Conservation (phyloP, 2,797 vertebrate species). For the Enoplosus armatus region DNA sequence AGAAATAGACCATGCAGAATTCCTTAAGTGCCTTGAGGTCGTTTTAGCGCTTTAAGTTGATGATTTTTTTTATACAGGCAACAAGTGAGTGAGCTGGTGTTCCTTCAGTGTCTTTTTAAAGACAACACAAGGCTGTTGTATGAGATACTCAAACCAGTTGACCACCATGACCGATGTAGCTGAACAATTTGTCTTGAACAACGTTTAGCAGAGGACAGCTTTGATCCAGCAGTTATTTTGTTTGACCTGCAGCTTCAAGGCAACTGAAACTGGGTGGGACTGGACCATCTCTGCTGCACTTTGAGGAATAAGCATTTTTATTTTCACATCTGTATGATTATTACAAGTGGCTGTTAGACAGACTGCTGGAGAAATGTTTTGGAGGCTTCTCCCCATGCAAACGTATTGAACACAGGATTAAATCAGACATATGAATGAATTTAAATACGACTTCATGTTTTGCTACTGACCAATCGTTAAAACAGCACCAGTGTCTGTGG, state of each 20-base stretch:
- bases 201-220: background rate
- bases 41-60: background rate
- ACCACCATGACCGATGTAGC: background rate
- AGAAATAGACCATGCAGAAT: conserved; percentile 48
- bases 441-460: background rate
- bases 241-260: background rate
- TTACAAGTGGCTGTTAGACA: background rate
- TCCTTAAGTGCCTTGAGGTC: background rate
- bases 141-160: background rate
- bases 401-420: background rate
- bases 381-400: background rate
- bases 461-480: conserved; percentile 6
- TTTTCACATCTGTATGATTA: conserved; percentile 4
- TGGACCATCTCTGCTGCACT: background rate
- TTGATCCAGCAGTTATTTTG: background rate
- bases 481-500: conserved; percentile 40
- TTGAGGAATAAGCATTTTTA: background rate
- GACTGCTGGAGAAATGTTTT: background rate
- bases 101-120: background rate
- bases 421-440: background rate
- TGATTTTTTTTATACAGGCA: background rate
- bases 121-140: no score
- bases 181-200: background rate
- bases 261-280: background rate
- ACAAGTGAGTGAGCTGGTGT: background rate